Conservation (phyloP, 2,888 invertebrate genomes). For the Folsomia manolachei region DNA sequence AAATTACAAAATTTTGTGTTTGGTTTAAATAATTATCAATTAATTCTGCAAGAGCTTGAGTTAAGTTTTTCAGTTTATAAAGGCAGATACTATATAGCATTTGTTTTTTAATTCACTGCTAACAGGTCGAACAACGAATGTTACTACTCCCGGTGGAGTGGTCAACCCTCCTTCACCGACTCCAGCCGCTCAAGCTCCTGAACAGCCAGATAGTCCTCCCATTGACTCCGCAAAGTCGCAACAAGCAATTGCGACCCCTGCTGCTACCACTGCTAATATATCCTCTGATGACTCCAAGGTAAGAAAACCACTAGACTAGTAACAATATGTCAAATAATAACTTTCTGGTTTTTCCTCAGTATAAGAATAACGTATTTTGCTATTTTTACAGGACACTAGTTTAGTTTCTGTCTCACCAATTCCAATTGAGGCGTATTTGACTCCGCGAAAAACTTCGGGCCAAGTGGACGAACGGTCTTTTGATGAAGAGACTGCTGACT, state of each 20-base stretch:
- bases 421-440: slow-evolving; percentile 45
- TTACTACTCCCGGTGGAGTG: background rate
- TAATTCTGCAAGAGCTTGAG: too few relatives aligned
- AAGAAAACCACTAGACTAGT: background rate
- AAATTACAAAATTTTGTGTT: too few relatives aligned
- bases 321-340: background rate
- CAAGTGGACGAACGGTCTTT: slow-evolving; percentile 25
- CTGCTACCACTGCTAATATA: slow-evolving; percentile 36
- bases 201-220: slow-evolving; percentile 16
- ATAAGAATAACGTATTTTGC: background rate
- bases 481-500: slow-evolving; percentile 31
- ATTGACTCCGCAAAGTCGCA: slow-evolving; percentile 34
- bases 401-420: slow-evolving; percentile 46
- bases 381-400: slow-evolving; percentile 41
- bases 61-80: too few relatives aligned
- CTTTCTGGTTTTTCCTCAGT: slow-evolving; percentile 5
- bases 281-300: slow-evolving; percentile 45
- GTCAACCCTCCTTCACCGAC: slow-evolving; percentile 8
- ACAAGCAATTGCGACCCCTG: slow-evolving; percentile 36
- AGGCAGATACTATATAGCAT: too few relatives aligned
- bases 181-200: slow-evolving; percentile 16
- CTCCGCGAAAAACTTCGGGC: slow-evolving; percentile 31
- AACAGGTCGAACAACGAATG: background rate
- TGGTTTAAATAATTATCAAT: too few relatives aligned
- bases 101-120: background rate